Evolutionary conservation across 2,797 vertebrate genomes (phyloP).

Genomic region (Channa striata): DNA sequence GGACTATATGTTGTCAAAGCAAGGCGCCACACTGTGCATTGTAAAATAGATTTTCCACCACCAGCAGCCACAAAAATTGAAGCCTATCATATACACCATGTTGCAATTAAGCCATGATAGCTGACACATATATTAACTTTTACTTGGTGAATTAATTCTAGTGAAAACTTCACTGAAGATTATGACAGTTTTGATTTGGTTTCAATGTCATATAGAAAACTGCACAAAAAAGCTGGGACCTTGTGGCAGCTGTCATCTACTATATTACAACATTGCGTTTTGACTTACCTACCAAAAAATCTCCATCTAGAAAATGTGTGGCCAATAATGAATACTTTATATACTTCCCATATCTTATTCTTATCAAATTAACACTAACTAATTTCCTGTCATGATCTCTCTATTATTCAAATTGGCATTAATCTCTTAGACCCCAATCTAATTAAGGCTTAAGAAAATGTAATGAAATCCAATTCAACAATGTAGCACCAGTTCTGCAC

Average conservation of each 20-base stretch:
- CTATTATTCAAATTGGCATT: slow-evolving; percentile 69
- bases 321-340: slow-evolving; percentile 27
- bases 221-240: slow-evolving; percentile 7
- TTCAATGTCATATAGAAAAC: slow-evolving; percentile 40
- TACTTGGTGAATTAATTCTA: slow-evolving; percentile 18
- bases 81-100: slow-evolving; percentile 42
- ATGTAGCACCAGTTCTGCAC: slow-evolving; percentile 55
- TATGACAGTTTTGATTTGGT: slow-evolving; percentile 43
- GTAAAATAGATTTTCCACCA: slow-evolving; percentile 37
- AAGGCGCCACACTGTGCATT: slow-evolving; percentile 31
- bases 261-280: slow-evolving; percentile 14
- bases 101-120: slow-evolving; percentile 51
- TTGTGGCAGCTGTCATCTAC: slow-evolving; percentile 10
- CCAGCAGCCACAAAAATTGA: slow-evolving; percentile 33
- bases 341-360: slow-evolving; percentile 47
- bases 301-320: not conserved
- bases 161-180: slow-evolving; percentile 37
- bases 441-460: slow-evolving; percentile 76
- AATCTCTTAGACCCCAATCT: slow-evolving; percentile 66
- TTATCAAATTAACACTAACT: slow-evolving; percentile 57
- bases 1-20: slow-evolving; percentile 37
- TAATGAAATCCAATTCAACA: slow-evolving; percentile 73
- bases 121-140: slow-evolving; percentile 39
- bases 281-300: slow-evolving; percentile 5
- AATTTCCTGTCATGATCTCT: slow-evolving; percentile 65